These are phyloP conservation scores for Graptemys geographica DNA, from an alignment of 2,797 vertebrate species.

Conservation along the genomic window DNA sequence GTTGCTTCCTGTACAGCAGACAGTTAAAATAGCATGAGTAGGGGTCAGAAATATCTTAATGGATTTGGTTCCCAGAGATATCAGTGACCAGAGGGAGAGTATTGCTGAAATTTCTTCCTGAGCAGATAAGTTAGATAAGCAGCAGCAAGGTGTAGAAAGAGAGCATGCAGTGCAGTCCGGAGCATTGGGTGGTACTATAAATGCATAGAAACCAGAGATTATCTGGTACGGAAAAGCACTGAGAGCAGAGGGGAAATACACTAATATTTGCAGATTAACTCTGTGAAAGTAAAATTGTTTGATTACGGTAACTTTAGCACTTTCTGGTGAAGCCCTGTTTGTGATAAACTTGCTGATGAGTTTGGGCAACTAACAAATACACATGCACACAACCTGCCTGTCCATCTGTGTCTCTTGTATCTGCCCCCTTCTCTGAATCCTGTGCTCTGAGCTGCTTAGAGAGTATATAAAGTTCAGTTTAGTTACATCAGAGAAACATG, in stretches of 20 bases:
- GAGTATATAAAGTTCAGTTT: not conserved
- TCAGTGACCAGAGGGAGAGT: conserved; percentile 82
- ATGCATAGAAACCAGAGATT: not conserved
- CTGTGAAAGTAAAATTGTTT: not conserved
- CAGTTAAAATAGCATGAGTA: conserved; percentile 84
- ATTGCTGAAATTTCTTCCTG: conserved; percentile 84
- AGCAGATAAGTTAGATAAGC: conserved; percentile 79
- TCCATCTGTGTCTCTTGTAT: not conserved
- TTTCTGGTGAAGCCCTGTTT: conserved; percentile 1
- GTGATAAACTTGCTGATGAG: conserved; percentile 9
- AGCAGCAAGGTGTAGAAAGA: conserved; percentile 61
- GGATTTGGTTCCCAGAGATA: conserved; percentile 86
- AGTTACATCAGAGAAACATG: not conserved
- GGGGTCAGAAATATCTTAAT: conserved; percentile 86
- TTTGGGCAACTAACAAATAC: not conserved
- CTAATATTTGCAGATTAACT: not conserved
- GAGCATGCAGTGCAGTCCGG: not conserved
- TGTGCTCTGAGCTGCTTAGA: not conserved
- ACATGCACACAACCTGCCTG: not conserved
- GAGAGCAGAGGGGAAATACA: not conserved
- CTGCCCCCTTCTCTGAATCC: not conserved
- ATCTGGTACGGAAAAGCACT: not conserved
- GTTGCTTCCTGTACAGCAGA: conserved; percentile 87
- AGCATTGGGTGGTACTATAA: not conserved
- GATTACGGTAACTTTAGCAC: not conserved